Percentiles rank a stretch among this genome's conserved stretches.
Evolutionary conservation across 2,113 vertebrate species (phyloP).

Genomic region (Cnemophilus loriae): DNA sequence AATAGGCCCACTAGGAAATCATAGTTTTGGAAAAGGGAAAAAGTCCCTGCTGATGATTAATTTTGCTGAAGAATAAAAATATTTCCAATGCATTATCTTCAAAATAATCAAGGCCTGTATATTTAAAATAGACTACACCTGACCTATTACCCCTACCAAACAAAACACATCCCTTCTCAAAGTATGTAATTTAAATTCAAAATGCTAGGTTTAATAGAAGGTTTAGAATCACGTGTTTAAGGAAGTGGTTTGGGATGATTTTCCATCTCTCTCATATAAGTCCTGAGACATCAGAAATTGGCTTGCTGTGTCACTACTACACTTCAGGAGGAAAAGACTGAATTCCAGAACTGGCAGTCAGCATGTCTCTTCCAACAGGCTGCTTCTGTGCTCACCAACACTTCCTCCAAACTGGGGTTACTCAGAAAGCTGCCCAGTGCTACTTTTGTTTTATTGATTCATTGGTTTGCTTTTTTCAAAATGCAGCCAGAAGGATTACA

Average conservation of each 20-base stretch:
- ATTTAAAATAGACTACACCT: neutral
- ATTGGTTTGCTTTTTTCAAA: neutral
- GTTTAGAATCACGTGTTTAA: neutral
- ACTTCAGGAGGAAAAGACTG: neutral
- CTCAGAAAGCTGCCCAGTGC: neutral
- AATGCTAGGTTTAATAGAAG: neutral
- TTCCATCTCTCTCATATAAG: neutral
- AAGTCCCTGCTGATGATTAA: neutral
- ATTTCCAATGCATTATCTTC: neutral
- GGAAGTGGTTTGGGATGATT: neutral
- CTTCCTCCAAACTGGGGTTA: neutral
- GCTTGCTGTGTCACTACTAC: neutral
- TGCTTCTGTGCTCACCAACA: neutral
- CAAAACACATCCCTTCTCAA: neutral
- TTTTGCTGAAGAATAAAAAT: neutral
- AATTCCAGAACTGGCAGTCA: neutral
- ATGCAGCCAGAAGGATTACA: neutral
- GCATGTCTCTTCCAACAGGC: neutral
- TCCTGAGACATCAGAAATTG: neutral
- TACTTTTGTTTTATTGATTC: neutral
- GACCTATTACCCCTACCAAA: neutral
- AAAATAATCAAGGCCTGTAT: neutral
- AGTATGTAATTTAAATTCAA: neutral
- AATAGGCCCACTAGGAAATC: neutral
- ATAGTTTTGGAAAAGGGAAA: neutral